phyloP scores from a whole-genome alignment of 2,113 vertebrate species.

The Bothrops jararaca region DNA sequence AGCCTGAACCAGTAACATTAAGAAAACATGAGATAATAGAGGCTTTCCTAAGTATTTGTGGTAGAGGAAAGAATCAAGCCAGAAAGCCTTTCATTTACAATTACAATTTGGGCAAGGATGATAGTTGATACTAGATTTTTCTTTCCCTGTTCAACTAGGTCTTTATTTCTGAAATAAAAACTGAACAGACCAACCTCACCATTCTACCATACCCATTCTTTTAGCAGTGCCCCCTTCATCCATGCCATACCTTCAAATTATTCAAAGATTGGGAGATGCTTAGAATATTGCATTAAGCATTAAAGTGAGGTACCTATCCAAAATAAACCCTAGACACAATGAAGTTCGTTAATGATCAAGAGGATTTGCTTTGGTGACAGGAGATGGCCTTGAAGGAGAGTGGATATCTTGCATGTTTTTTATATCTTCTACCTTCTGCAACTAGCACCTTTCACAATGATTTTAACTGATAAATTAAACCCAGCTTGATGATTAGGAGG shows the following conservation, averaged over 20 bases:
- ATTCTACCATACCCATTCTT: not conserved
- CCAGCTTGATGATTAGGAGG: not conserved
- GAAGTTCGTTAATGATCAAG: conserved; percentile 18
- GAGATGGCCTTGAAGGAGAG: conserved; percentile 1
- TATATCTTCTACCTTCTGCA: not conserved
- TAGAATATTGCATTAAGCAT: not conserved
- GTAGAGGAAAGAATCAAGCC: not conserved
- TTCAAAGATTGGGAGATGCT: not conserved
- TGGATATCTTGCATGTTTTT: not conserved
- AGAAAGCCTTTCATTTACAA: not conserved
- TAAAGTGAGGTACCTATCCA: not conserved
- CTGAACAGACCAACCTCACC: not conserved
- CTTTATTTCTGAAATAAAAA: not conserved
- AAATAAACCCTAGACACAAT: conserved; percentile 22
- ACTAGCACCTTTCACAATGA: not conserved
- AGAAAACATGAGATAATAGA: not conserved
- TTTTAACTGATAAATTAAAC: not conserved
- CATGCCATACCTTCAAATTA: not conserved
- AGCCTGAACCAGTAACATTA: not conserved
- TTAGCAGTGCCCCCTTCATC: not conserved
- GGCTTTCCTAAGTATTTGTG: not conserved
- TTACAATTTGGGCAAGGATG: not conserved
- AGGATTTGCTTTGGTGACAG: not conserved
- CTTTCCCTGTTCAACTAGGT: not conserved
- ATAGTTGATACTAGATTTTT: not conserved